These are phyloP conservation scores for Eupithecia tripunctaria DNA, from an alignment of 2,888 invertebrate species.

Conservation along the genomic window DNA sequence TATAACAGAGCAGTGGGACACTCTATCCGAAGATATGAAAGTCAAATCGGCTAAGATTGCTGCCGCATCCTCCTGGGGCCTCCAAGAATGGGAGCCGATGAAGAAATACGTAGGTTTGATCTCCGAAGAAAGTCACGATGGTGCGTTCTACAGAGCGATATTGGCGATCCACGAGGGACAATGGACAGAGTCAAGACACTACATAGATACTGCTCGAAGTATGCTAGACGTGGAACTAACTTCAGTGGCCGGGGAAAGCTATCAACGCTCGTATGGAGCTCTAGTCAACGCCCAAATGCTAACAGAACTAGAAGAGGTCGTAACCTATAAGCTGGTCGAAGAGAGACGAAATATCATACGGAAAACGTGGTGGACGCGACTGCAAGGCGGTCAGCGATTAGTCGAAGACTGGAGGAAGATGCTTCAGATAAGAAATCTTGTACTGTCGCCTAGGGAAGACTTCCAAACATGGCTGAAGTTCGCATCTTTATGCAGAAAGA, in stretches of 20 bases:
- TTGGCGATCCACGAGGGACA: slow-evolving; percentile 93
- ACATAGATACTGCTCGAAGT: slow-evolving; percentile 96
- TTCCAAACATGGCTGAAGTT: slow-evolving; percentile 98
- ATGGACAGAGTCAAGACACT: slow-evolving; percentile 88
- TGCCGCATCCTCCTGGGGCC: slow-evolving; percentile 97
- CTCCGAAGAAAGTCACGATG: slow-evolving; percentile 96
- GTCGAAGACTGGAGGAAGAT: slow-evolving; percentile 99
- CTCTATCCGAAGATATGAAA: slow-evolving; percentile 78
- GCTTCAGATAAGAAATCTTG: slow-evolving; percentile 96
- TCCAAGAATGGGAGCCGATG: slow-evolving; percentile 97
- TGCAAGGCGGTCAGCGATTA: slow-evolving; percentile 96
- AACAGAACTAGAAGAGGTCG: slow-evolving; percentile 98
- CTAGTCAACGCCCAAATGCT: slow-evolving; percentile 99
- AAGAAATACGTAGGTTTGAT: slow-evolving; percentile 94
- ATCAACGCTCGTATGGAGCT: slow-evolving; percentile 96
- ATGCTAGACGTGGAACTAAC: slow-evolving; percentile 97
- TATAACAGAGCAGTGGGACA: slow-evolving; percentile 87
- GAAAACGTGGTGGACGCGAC: slow-evolving; percentile 96
- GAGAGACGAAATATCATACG: slow-evolving; percentile 92
- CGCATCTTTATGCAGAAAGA: slow-evolving; percentile 97
- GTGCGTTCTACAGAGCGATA: slow-evolving; percentile 97
- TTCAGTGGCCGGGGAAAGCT: slow-evolving; percentile 97
- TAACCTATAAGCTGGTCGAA: slow-evolving; percentile 97
- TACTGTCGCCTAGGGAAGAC: slow-evolving; percentile 95
- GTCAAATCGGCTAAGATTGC: slow-evolving; percentile 93